Evolutionary conservation across 2,113 vertebrate species (phyloP).

Genomic region (Gallinago paraguaiae): DNA sequence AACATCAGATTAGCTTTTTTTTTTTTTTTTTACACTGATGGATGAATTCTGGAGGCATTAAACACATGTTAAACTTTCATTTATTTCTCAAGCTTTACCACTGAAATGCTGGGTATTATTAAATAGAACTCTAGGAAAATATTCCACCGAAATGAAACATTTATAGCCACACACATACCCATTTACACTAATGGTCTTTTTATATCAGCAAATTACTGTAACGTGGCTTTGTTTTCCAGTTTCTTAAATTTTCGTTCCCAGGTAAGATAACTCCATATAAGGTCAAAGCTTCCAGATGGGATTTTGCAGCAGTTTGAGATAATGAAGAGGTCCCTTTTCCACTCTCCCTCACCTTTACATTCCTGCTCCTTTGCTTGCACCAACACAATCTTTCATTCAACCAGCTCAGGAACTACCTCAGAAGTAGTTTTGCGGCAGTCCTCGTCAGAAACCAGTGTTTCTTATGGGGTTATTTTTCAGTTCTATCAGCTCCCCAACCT

Average conservation of each 20-base stretch:
- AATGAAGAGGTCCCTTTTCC: background rate
- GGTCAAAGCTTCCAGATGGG: background rate
- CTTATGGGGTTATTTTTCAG: background rate
- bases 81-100: background rate
- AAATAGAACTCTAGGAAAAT: background rate
- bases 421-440: background rate
- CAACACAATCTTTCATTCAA: background rate
- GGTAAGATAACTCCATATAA: background rate
- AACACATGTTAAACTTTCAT: fast-evolving
- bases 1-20: background rate
- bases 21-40: background rate
- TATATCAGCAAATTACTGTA: background rate
- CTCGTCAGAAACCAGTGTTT: background rate
- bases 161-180: background rate
- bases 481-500: background rate
- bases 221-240: background rate
- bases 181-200: background rate
- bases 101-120: background rate
- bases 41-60: background rate
- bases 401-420: background rate
- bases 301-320: background rate
- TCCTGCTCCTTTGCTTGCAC: background rate
- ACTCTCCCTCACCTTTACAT: background rate
- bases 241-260: background rate
- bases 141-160: background rate